phyloP scores from a whole-genome alignment of 2,797 vertebrate genomes.

The Sebastes minor region DNA sequence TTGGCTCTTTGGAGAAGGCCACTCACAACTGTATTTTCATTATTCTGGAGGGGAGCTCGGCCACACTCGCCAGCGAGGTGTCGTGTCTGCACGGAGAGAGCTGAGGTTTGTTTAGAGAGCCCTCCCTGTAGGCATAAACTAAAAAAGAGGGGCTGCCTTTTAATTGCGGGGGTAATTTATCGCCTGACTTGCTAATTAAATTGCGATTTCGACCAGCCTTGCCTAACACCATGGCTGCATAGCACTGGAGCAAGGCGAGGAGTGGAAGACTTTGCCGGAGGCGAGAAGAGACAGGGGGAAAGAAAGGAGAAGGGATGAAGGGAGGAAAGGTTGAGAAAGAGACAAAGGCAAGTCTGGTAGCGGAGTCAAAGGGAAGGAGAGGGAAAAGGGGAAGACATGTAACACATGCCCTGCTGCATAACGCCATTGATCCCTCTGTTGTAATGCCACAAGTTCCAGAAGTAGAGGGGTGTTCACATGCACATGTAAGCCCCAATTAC shows the following conservation, averaged over 20 bases:
- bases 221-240: slow-evolving; percentile 26
- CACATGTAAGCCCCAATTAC: slow-evolving; percentile 44
- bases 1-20: slow-evolving; percentile 60
- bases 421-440: slow-evolving; percentile 17
- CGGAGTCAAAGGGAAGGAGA: slow-evolving; percentile 17
- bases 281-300: slow-evolving; percentile 16
- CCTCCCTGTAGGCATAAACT: slow-evolving; percentile 58
- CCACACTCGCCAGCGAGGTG: slow-evolving; percentile 48
- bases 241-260: neutral
- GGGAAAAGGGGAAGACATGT: slow-evolving; percentile 1
- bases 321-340: neutral
- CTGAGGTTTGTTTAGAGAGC: slow-evolving; percentile 45
- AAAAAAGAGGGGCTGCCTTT: slow-evolving; percentile 36
- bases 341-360: slow-evolving; percentile 8
- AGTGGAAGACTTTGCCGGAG: slow-evolving; percentile 25
- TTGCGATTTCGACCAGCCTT: slow-evolving; percentile 51
- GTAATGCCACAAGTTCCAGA: slow-evolving; percentile 23
- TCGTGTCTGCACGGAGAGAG: slow-evolving; percentile 15
- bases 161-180: slow-evolving; percentile 70
- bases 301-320: slow-evolving; percentile 2
- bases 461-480: slow-evolving; percentile 22
- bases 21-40: slow-evolving; percentile 67
- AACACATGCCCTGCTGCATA: slow-evolving; percentile 10
- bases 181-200: slow-evolving; percentile 72
- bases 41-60: slow-evolving; percentile 28